phyloP scores from a whole-genome alignment of 2,797 vertebrate genomes.

The Pipistrellus nathusii region DNA sequence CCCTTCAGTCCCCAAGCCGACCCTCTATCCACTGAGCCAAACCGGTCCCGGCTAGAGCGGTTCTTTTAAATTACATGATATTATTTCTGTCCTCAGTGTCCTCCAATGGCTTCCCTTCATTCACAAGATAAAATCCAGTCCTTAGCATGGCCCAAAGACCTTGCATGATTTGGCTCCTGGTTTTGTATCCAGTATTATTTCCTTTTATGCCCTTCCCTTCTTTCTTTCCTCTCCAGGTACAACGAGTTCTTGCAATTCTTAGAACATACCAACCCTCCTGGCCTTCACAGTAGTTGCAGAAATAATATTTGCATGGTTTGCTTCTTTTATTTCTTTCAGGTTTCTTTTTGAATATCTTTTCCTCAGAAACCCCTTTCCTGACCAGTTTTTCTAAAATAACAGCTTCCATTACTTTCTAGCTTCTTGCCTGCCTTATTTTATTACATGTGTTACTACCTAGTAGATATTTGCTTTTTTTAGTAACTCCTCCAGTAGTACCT shows the following conservation, averaged over 20 bases:
- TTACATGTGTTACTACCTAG: background rate
- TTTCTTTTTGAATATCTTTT: slow-evolving; percentile 41
- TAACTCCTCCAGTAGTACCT: background rate
- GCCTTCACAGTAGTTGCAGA: background rate
- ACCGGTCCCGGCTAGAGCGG: too few species aligned
- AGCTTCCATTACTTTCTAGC: background rate
- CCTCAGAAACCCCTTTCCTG: slow-evolving; percentile 51
- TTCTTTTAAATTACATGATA: slow-evolving; percentile 17
- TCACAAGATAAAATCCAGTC: slow-evolving; percentile 38
- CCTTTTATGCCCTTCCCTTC: background rate
- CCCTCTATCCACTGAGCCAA: too few species aligned
- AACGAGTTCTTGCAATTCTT: background rate
- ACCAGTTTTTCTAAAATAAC: background rate
- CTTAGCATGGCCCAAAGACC: background rate
- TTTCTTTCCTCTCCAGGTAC: background rate
- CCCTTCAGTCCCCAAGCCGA: too few species aligned
- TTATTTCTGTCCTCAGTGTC: background rate
- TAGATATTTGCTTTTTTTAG: slow-evolving; percentile 21
- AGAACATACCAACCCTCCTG: background rate
- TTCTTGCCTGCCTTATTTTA: background rate
- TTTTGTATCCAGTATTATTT: background rate
- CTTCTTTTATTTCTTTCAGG: slow-evolving; percentile 21
- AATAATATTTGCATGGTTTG: background rate
- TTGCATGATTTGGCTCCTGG: background rate
- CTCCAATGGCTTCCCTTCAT: background rate